Evolutionary conservation across 2,888 invertebrate genomes (phyloP), one percentile per base, ranked within the genome.

Genomic region (Zelleria hepariella): DNA sequence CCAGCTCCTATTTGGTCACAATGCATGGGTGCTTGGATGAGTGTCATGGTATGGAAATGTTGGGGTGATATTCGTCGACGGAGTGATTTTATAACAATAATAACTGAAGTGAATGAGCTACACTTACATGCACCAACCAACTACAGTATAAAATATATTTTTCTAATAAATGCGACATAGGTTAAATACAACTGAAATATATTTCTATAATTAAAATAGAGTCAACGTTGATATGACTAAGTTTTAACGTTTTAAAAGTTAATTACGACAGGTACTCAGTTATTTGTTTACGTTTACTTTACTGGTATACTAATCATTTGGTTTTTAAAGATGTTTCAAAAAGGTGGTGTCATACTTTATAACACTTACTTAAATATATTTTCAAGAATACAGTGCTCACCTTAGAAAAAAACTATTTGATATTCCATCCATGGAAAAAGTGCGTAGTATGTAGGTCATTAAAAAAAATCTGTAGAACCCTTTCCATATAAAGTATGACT

Each of bases 141-240:
- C n/a, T n/a, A n/a, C n/a, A 25, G 25, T 25, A 6, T 54, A 54
- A 54, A 51, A 51, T 51, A 18, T 7, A 42, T 54, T 25, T 18
- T 26, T 53, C 24, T 54, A 54, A 54, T 54, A 54, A 54, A 54
- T 54, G 54, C 54, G 27, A 25, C 5, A 20, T 26, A 26, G 26
- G 26, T 15, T 25, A 54, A 23, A 53, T 25, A 4, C 15, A 52
- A 42, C 32, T 15, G 32, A 32, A 32, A 32, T 42, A 42, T 42
- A 10, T 42, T 25, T n/a, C 20, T 24, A 5, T 25, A 7, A n/a
- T 15, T 26, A 25, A 18, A 48, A 48, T 10, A 15, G n/a, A 48
- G 48, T 58, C 20, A 48, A 58, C 48, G 10, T 49, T 58, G 58
- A 58, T 58, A 58, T 49, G 58, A 58, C 49, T 48, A 58, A 21